Evolutionary conservation across 1,140 invertebrate species (phyloP).

Genomic region (Calephelis virginiensis): DNA sequence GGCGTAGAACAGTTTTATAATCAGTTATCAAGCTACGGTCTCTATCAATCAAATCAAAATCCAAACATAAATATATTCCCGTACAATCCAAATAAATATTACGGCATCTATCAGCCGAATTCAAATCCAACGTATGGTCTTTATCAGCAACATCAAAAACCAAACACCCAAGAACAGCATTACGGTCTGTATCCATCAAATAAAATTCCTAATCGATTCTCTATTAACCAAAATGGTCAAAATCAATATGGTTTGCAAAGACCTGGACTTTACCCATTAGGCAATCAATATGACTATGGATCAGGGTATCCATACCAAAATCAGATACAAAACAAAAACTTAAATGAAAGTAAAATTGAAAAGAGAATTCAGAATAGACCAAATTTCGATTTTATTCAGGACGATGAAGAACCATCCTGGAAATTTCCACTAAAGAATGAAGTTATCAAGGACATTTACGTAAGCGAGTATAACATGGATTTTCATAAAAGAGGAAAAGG

Average conservation of each 20-base stretch:
- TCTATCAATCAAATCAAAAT: conserved; percentile 22
- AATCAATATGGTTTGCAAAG: conserved; percentile 31
- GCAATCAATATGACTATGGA: conserved; percentile 37
- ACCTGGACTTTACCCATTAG: conserved; percentile 28
- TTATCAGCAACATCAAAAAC: neutral
- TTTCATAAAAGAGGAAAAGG: neutral
- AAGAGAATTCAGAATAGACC: conserved; percentile 59
- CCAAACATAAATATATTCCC: neutral
- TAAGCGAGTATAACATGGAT: conserved; percentile 6
- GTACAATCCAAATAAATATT: neutral
- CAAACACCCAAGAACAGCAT: conserved; percentile 25
- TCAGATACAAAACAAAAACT: conserved; percentile 31
- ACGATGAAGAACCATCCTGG: conserved; percentile 41
- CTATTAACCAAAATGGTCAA: conserved; percentile 26
- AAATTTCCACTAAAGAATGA: conserved; percentile 38
- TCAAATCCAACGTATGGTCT: neutral
- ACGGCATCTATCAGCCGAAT: neutral
- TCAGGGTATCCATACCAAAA: conserved; percentile 33
- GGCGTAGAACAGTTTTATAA: conserved; percentile 60
- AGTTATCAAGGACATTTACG: conserved; percentile 1
- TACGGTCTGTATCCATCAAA: conserved; percentile 35
- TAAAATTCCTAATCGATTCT: conserved; percentile 17
- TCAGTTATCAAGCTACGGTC: conserved; percentile 43
- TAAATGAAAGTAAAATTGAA: conserved; percentile 37
- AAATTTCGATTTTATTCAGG: conserved; percentile 21